Evolutionary conservation across 2,888 invertebrate species (phyloP).

Genomic region (Ormyrus labotus): DNA sequence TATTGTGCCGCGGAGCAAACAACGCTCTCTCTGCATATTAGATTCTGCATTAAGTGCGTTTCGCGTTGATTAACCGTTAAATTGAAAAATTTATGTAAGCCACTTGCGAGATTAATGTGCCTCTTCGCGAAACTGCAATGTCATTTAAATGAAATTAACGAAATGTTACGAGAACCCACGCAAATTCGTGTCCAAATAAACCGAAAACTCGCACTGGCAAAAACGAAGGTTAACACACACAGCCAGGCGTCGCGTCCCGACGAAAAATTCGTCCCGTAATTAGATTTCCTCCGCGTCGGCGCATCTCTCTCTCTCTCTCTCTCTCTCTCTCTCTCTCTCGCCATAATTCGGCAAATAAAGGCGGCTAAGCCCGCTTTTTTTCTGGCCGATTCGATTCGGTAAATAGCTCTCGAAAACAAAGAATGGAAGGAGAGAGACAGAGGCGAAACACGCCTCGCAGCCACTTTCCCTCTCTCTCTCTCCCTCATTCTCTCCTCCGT

Average conservation of each 20-base stretch:
- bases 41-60: too few relatives aligned
- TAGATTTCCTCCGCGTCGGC: conserved; percentile 23
- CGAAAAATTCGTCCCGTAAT: conserved; percentile 13
- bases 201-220: too few relatives aligned
- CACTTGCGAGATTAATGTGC: too few relatives aligned
- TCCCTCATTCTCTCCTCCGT: conserved; percentile 14
- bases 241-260: neutral
- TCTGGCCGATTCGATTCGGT: conserved; percentile 50
- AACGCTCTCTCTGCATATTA: too few relatives aligned
- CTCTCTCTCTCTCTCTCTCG: neutral
- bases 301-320: neutral
- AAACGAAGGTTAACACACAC: too few relatives aligned
- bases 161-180: too few relatives aligned
- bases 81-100: too few relatives aligned
- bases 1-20: too few relatives aligned
- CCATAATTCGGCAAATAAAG: conserved; percentile 50
- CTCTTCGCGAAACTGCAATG: too few relatives aligned
- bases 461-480: conserved; percentile 44
- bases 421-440: conserved; percentile 24
- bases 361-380: conserved; percentile 15
- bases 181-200: too few relatives aligned
- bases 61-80: too few relatives aligned
- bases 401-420: conserved; percentile 54
- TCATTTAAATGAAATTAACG: too few relatives aligned
- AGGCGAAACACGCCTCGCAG: conserved; percentile 19